Base-by-base conservation (phyloP, 1,140 invertebrate genomes). In the Drosophila sp. region DNA sequence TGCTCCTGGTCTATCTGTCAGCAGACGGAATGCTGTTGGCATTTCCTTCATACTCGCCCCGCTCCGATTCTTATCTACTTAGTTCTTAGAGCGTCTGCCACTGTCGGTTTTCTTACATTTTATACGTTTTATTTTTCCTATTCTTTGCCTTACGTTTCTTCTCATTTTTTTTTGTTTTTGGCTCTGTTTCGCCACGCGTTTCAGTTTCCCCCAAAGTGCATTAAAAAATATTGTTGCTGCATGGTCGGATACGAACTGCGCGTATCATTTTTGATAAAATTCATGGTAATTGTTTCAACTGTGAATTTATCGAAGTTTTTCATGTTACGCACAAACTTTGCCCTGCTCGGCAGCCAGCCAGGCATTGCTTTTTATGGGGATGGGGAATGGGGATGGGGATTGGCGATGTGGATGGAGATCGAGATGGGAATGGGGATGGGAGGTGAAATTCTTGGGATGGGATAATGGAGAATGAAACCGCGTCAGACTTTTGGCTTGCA, bases 191-290 rank as follows among this genome's bases (percentile, higher is more conserved):
- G 67, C 67, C 62, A 65, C 69, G 63, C 83, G 79, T 79, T 89
- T 89, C 83, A 77, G 78, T 87, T 87, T 89, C 79, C 83, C 82
- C 82, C 79, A 89, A 87, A 87, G 83, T 89, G 84, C 83, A 89
- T 89, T 89, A 89, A 89, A 89, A 89, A 89, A 89, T 89, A 89
- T 89, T 89, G 84, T 83, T 89, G 84, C 84, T 89, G 83, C 83
- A 89, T 89, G 84, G 82, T 89, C 80, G 84, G 83, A 89, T 89
- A 89, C 80, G 83, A 89, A 83, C 80, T 76, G 76, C 76, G 82
- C 84, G 84, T 89, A 89, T 89, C 83, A 89, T 89, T 89, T 89
- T 89, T 89, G 83, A 89, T 89, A 89, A 89, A 89, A 89, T 89
- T 89, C 83, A 89, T 89, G 83, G 83, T 89, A 89, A 89, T 89